phyloP scores from a whole-genome alignment of 2,888 invertebrate genomes.

The Apantesis nais region DNA sequence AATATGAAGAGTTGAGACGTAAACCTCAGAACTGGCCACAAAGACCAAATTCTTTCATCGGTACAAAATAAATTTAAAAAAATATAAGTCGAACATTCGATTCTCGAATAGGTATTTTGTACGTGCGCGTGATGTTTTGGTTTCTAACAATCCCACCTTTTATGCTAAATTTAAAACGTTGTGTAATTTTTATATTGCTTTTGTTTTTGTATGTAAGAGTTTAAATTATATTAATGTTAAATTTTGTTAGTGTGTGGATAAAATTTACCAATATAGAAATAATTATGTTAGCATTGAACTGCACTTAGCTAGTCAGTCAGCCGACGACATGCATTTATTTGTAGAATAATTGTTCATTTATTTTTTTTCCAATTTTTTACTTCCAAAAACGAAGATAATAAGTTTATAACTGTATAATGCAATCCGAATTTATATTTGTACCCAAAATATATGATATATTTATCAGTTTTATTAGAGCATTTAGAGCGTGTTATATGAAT shows the following conservation, averaged over 20 bases:
- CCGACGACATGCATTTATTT: conserved; percentile 5
- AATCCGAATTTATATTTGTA: neutral
- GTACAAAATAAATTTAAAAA: conserved; percentile 24
- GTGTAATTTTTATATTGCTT: neutral
- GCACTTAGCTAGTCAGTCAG: neutral
- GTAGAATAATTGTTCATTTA: neutral
- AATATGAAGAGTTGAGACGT: conserved; percentile 71
- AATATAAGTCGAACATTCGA: neutral
- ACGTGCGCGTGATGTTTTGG: neutral
- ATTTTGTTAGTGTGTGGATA: neutral
- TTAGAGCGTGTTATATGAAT: neutral
- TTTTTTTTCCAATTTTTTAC: too few species aligned
- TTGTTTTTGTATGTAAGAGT: neutral
- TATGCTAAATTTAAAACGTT: neutral
- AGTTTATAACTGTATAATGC: neutral
- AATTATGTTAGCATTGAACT: neutral
- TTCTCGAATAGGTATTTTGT: neutral
- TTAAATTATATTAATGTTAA: neutral
- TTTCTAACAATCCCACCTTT: neutral
- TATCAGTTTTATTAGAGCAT: neutral
- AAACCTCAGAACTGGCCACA: conserved; percentile 66
- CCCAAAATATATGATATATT: too few species aligned
- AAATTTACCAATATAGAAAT: neutral
- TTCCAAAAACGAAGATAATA: neutral
- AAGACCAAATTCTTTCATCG: conserved; percentile 59